These are phyloP conservation scores for Meteorus cinctellus DNA, from an alignment of 2,888 invertebrate species.

Conservation along the genomic window DNA sequence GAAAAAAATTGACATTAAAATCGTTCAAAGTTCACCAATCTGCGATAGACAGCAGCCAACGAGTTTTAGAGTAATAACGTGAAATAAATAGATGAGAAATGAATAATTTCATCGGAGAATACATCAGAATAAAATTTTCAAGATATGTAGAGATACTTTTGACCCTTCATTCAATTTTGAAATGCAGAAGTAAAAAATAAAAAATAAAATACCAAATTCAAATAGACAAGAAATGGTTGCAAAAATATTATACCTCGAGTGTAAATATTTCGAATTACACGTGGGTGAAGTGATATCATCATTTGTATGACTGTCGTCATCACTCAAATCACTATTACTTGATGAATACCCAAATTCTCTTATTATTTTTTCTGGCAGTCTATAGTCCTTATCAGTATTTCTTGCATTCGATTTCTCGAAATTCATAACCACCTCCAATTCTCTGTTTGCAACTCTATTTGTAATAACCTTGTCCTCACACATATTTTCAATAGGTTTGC, in stretches of 20 bases:
- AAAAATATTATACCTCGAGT: slow-evolving; percentile 58
- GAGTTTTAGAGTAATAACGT: no score
- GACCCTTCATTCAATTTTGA: no score
- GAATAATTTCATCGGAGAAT: no score
- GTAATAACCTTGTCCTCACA: not conserved
- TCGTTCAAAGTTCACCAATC: not conserved
- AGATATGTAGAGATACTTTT: no score
- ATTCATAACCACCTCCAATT: slow-evolving; percentile 45
- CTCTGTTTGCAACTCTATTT: slow-evolving; percentile 44
- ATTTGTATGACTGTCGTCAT: slow-evolving; percentile 23
- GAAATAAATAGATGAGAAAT: no score
- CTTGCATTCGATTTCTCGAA: slow-evolving; percentile 43
- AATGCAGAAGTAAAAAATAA: not conserved
- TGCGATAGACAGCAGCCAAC: not conserved
- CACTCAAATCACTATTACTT: slow-evolving; percentile 53
- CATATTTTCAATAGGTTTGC: slow-evolving; percentile 39
- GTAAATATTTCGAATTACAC: slow-evolving; percentile 61
- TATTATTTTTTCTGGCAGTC: slow-evolving; percentile 51
- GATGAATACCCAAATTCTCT: slow-evolving; percentile 55
- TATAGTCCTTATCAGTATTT: slow-evolving; percentile 47
- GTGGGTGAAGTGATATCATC: slow-evolving; percentile 42
- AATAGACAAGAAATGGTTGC: not conserved
- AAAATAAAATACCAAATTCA: not conserved
- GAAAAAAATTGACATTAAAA: not conserved
- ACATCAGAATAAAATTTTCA: no score